A percentile compares a stretch with the other conserved stretches of the same genome.
phyloP scores from a whole-genome alignment of 2,113 vertebrate species.

The Otis tarda region DNA sequence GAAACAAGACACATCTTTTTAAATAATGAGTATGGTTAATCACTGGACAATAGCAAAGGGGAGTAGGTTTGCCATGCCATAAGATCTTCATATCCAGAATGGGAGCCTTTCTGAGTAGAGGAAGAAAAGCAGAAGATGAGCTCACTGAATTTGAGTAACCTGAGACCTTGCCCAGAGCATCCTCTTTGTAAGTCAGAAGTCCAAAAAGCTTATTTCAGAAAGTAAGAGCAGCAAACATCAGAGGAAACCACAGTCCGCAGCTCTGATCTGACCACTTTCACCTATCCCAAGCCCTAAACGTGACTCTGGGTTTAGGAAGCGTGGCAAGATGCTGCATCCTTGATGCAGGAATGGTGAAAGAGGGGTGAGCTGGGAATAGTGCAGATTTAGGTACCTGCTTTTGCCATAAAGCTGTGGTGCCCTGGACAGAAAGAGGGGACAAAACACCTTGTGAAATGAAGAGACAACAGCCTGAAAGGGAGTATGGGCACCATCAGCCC shows the following conservation, averaged over 20 bases:
- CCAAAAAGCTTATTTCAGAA: background rate
- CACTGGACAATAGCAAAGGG: background rate
- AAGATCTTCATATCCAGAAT: background rate
- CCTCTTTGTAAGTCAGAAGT: background rate
- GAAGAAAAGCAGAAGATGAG: background rate
- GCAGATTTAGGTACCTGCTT: background rate
- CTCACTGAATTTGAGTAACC: background rate
- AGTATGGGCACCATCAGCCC: background rate
- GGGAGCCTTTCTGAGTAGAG: background rate
- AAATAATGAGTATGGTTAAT: background rate
- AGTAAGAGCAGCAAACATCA: background rate
- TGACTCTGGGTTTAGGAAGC: background rate
- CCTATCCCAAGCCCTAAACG: rapidly evolving
- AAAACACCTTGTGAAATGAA: background rate
- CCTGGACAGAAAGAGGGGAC: background rate
- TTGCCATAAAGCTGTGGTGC: background rate
- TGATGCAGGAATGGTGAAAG: background rate
- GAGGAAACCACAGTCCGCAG: background rate
- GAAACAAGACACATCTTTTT: background rate
- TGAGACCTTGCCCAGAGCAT: background rate
- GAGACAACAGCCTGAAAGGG: background rate
- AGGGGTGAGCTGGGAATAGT: rapidly evolving
- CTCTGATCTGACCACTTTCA: background rate
- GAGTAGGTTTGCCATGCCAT: background rate
- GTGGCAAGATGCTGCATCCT: background rate